phyloP scores from a whole-genome alignment of 2,888 invertebrate species.

The Vannuccia rotundouncinata region DNA sequence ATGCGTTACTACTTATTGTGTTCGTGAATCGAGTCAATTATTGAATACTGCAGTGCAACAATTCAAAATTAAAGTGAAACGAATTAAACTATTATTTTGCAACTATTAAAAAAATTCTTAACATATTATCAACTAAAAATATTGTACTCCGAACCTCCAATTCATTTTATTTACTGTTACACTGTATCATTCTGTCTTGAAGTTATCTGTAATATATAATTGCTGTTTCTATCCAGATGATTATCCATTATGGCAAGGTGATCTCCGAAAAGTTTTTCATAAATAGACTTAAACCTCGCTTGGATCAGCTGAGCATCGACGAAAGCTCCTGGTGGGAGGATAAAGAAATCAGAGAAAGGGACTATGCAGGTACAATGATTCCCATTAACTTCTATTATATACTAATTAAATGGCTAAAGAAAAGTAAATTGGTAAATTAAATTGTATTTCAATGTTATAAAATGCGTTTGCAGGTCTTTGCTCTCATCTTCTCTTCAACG shows the following conservation, averaged over 20 bases:
- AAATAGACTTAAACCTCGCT: background rate
- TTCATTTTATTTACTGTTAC: too few relatives aligned
- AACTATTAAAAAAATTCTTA: background rate
- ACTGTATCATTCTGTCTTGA: too few relatives aligned
- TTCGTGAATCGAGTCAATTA: too few relatives aligned
- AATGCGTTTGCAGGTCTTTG: background rate
- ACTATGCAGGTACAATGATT: background rate
- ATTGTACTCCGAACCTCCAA: too few relatives aligned
- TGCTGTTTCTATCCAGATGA: too few relatives aligned
- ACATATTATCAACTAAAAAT: background rate
- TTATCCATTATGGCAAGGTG: background rate
- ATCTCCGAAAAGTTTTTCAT: constrained; percentile 8
- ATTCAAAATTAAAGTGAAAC: too few relatives aligned
- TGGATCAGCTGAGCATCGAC: constrained; percentile 1
- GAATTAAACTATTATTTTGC: too few relatives aligned
- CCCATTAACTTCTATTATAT: background rate
- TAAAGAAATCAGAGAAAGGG: constrained; percentile 7
- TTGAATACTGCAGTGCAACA: too few relatives aligned
- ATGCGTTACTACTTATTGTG: too few relatives aligned
- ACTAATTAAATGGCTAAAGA: background rate
- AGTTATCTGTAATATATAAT: too few relatives aligned
- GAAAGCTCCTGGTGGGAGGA: constrained; percentile 28
- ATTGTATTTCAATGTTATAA: background rate
- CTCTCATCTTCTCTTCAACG: background rate
- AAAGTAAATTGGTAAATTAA: background rate